phyloP scores from a whole-genome alignment of 2,797 vertebrate species.

The Anabacerthia variegaticeps region DNA sequence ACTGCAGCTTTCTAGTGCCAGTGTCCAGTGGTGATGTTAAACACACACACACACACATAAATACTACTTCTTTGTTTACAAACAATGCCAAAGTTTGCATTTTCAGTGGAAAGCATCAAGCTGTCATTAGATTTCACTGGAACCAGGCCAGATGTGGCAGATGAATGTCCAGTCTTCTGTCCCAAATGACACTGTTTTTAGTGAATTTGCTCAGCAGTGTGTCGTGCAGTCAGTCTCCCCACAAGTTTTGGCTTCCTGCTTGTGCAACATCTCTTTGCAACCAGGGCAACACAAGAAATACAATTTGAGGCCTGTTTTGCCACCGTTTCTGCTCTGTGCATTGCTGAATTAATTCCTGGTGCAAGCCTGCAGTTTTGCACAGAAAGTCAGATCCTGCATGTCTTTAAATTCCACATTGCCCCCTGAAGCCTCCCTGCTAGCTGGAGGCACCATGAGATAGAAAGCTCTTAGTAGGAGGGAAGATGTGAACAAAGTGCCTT shows the following conservation, averaged over 20 bases:
- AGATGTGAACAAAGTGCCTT: neutral
- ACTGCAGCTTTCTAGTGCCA: neutral
- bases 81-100: neutral
- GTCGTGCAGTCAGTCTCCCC: neutral
- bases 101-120: neutral
- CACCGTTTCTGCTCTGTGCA: neutral
- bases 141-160: neutral
- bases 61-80: neutral
- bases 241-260: neutral
- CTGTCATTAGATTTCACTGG: neutral
- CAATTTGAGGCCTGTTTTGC: neutral
- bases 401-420: neutral
- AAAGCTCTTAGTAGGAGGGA: neutral
- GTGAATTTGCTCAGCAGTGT: neutral
- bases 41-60: neutral
- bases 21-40: neutral
- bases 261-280: neutral
- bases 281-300: neutral
- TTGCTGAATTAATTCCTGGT: neutral
- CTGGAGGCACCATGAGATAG: neutral
- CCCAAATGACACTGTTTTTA: neutral
- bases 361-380: neutral
- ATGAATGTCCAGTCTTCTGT: neutral
- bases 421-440: accelerated
- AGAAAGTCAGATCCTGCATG: neutral